Conservation (phyloP, 2,888 invertebrate species). For the Agonopterix alstromeriana region DNA sequence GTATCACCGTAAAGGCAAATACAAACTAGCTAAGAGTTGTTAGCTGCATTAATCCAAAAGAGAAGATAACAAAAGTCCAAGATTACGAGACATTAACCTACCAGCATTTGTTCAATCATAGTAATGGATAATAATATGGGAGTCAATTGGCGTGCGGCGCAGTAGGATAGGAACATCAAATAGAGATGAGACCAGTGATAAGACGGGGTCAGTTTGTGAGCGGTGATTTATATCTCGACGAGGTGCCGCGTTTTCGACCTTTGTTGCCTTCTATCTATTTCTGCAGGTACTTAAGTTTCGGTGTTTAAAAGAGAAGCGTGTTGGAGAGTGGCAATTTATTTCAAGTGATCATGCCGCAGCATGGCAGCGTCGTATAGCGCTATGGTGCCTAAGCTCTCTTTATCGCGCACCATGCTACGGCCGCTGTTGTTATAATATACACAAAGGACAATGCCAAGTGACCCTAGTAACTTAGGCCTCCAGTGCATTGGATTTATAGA, state of each 20-base stretch:
- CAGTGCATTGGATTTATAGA: no score
- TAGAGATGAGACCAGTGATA: conserved; percentile 18
- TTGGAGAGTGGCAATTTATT: no score
- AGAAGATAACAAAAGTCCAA: conserved; percentile 12
- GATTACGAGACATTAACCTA: conserved; percentile 18
- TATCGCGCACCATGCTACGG: no score
- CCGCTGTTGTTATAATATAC: no score
- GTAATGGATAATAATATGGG: conserved; percentile 25
- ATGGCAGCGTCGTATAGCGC: no score
- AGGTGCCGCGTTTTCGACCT: conserved; percentile 12
- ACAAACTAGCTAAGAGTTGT: not conserved
- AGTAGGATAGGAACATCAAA: conserved; percentile 16
- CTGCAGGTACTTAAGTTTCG: not conserved
- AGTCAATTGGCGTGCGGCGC: conserved; percentile 19
- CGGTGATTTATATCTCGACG: conserved; percentile 18
- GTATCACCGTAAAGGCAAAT: no score
- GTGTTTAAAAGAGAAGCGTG: no score
- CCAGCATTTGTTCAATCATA: conserved; percentile 23
- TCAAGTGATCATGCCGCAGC: no score
- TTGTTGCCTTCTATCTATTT: not conserved
- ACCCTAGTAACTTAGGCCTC: no score
- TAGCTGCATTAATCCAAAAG: not conserved
- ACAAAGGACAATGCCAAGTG: no score
- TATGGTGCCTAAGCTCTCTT: no score
- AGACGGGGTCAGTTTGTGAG: conserved; percentile 18